Evolutionary conservation across 2,797 vertebrate genomes (phyloP), one percentile per base, ranked within the genome.

Genomic region (Manis pentadactyla): DNA sequence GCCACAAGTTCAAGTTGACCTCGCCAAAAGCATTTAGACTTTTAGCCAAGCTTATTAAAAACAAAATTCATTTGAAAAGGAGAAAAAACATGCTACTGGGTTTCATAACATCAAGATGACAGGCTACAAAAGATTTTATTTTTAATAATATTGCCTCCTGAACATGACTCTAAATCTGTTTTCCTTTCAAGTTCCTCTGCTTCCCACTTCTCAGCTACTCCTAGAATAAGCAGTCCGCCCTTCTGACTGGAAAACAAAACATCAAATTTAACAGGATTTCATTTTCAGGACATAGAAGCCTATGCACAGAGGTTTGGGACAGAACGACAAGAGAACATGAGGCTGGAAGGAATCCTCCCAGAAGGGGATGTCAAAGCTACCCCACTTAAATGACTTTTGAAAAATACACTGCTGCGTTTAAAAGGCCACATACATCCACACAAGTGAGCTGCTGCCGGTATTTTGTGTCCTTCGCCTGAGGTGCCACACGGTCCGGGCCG

Each of bases 1-100:
- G 84, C 98, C 98, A 97, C 98, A 98, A 98, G 98, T 97, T 97
- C 98, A 97, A 51, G 97, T 73, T 98, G 98, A 98, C 97, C 97
- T 96, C 82, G 27, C 97, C 97, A 98, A 97, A 97, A 97, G 88
- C 98, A 98, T 98, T 98, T 88, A 98, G 98, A 96, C 95, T 97
- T 89, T 87, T 68, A 95, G 96, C 98, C 98, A 98, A 98, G 97
- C 96, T 98, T 97, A 98, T 97, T 98, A 98, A 98, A 98, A 97
- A 95, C 95, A 97, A 98, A 98, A 98, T 97, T 97, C 85, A 96
- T 97, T 97, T 97, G 96, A 97, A 97, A 92, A 51, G 93, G 37
- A 77, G 73, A 95, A 95, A 96, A 97, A 97, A 74, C 77, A 90
- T 94, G 96, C 96, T 95, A 90, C 90, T 98, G 97, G 95, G 95